Percentiles rank a stretch among this genome's conserved stretches.
Evolutionary conservation across 2,888 invertebrate species (phyloP).

Genomic region (Ochropacha duplaris): DNA sequence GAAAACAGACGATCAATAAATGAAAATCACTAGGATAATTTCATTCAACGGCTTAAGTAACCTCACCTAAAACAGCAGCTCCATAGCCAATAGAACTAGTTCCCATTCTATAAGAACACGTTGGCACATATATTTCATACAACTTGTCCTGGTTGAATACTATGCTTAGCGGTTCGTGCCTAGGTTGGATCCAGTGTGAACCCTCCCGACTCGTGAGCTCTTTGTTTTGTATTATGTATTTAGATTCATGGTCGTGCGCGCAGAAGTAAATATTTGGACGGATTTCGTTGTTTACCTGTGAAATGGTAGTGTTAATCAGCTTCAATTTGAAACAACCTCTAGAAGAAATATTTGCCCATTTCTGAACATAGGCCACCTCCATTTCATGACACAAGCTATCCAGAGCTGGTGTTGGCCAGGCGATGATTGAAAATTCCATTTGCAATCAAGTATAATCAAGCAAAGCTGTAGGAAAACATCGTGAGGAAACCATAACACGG

Average conservation of each 20-base stretch:
- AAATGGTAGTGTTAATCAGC: conserved; percentile 3
- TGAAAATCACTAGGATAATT: too few species aligned
- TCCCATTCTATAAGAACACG: conserved; percentile 98
- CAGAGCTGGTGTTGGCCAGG: too few species aligned
- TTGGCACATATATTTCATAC: conserved; percentile 94
- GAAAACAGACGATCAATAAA: too few species aligned
- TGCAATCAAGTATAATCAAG: too few species aligned
- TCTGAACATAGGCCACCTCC: too few species aligned
- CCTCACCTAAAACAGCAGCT: conserved; percentile 88
- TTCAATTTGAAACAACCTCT: too few species aligned
- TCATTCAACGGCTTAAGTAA: conserved; percentile 1
- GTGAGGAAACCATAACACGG: too few species aligned
- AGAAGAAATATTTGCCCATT: too few species aligned
- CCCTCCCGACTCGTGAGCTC: conserved; percentile 36
- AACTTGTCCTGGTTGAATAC: conserved; percentile 49
- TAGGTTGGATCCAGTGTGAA: conserved; percentile 36
- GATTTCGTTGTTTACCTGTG: conserved; percentile 86
- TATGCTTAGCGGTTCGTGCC: conserved; percentile 45
- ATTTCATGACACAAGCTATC: too few species aligned
- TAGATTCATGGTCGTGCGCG: conserved; percentile 88
- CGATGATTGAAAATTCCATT: too few species aligned
- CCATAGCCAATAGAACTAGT: conserved; percentile 93
- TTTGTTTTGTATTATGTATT: conserved; percentile 73
- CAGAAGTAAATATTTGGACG: conserved; percentile 77
- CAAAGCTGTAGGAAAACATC: too few species aligned